A percentile compares a stretch with the other conserved stretches of the same genome.
Conservation (phyloP, 2,113 vertebrate species). For the Poeciliopsis turrubarensis region DNA sequence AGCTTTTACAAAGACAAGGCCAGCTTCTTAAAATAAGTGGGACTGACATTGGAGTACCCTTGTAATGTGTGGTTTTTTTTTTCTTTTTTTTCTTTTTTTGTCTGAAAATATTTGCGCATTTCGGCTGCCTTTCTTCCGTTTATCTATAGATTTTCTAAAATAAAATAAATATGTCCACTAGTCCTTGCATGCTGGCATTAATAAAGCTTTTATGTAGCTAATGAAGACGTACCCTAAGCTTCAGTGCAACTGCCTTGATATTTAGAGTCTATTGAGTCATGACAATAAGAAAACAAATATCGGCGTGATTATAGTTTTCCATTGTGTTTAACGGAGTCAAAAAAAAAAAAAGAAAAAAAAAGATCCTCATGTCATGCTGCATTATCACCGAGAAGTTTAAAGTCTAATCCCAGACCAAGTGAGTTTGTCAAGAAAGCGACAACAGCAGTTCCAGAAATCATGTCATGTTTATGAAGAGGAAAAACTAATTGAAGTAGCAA, state of each 20-base stretch:
- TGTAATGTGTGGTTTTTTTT: constrained; percentile 12
- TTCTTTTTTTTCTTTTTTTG: neutral
- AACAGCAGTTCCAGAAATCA: too few relatives aligned
- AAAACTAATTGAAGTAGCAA: too few relatives aligned
- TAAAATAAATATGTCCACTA: neutral
- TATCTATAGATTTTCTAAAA: neutral
- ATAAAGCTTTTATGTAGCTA: neutral
- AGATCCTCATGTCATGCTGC: too few relatives aligned
- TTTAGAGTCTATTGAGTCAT: too few relatives aligned
- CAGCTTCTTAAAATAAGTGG: constrained; percentile 42
- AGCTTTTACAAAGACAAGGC: constrained; percentile 54
- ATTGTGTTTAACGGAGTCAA: neutral
- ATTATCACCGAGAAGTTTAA: too few relatives aligned
- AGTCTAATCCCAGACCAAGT: too few relatives aligned
- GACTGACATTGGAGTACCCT: constrained; percentile 25
- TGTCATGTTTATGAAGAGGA: too few relatives aligned
- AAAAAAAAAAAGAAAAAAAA: neutral
- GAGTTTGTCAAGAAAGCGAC: too few relatives aligned
- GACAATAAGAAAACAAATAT: too few relatives aligned
- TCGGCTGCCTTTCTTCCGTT: neutral
- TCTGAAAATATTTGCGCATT: neutral
- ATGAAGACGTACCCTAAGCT: too few relatives aligned
- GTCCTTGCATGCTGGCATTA: neutral
- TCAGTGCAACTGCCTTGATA: too few relatives aligned
- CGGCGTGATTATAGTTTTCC: too few relatives aligned